phyloP scores from a whole-genome alignment of 2,113 vertebrate species.

The Heterotis niloticus region DNA sequence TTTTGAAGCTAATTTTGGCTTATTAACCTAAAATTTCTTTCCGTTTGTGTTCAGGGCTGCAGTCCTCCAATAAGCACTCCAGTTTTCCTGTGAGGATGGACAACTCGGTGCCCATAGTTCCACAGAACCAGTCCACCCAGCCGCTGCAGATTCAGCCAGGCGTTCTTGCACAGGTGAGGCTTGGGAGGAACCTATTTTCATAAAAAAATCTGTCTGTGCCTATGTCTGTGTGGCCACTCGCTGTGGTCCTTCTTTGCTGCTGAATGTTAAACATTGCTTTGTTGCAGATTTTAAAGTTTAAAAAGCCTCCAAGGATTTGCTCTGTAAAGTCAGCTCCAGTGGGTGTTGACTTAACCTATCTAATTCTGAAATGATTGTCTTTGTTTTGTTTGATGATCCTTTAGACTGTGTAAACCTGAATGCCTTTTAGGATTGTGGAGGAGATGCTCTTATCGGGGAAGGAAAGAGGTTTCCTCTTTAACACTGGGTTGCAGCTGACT shows the following conservation, averaged over 20 bases:
- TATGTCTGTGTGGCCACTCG: too few species aligned
- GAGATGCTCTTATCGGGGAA: too few species aligned
- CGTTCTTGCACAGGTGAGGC: conserved; percentile 86
- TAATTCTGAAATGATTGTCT: too few species aligned
- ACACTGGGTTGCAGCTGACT: not conserved
- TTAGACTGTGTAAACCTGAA: too few species aligned
- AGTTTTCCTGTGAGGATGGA: conserved; percentile 95
- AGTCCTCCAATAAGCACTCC: conserved; percentile 85
- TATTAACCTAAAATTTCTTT: not conserved
- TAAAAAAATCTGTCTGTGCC: not conserved
- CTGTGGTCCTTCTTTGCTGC: not conserved
- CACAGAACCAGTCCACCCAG: conserved; percentile 87
- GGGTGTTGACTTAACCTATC: too few species aligned
- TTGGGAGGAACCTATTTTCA: too few species aligned
- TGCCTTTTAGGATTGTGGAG: too few species aligned
- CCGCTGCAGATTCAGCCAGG: conserved; percentile 91
- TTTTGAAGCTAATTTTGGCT: not conserved
- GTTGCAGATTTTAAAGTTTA: conserved; percentile 15
- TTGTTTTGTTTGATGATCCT: too few species aligned
- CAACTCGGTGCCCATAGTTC: conserved; percentile 86
- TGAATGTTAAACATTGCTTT: not conserved
- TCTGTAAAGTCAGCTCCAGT: not conserved
- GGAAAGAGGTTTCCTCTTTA: not conserved
- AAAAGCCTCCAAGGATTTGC: not conserved
- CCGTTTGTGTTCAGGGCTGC: conserved; percentile 67